Evolutionary conservation across 1,140 invertebrate genomes (phyloP), one percentile per base, ranked within the genome.

Genomic region (Eupeodes corollae): DNA sequence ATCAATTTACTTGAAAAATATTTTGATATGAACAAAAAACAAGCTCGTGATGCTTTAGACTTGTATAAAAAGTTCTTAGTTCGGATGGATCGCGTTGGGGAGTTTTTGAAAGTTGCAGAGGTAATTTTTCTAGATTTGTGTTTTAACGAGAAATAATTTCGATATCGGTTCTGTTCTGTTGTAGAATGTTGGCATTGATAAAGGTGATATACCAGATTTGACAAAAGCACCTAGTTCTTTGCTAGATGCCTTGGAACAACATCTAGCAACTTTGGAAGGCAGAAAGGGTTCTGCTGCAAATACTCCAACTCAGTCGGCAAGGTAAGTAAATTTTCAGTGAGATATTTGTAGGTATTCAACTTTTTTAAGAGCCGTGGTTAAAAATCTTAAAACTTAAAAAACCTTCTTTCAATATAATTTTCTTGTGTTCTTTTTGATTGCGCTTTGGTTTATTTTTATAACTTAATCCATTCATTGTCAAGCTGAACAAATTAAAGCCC

Each of bases 1-100:
- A 99, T 99, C 61, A 99, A 99, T 78, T 79, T 99, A 54, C 75
- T 99, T 71, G 92, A 95, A 73, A 96, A 99, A 74, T 99, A 94
- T 75, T 99, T 99, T 75, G 93, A 98, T 70, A 98, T 99, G 94
- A 98, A 99, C 73, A 99, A 98, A 70, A 99, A 99, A 69, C 88
- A 90, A 62, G 95, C 91, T 63, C 80, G 91, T 64, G 95, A 99
- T 69, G 95, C 92, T 52, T 78, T 99, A 61, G 97, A 99, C 68
- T 82, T 97, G 53, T 99, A 99, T 71, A 99, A 99, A 73, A 97
- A 95, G 73, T 99, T 99, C 73, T 80, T 99, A 45, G 92, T 95
- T 55, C 79, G 95, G 61, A 98, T 99, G 91, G 95, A 99, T 73
- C 83, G 91, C 71, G 95, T 99, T 35, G 91, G 89, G 43, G 94